Evolutionary conservation across 1,140 invertebrate genomes (phyloP).

Genomic region (Sitodiplosis mosellana): DNA sequence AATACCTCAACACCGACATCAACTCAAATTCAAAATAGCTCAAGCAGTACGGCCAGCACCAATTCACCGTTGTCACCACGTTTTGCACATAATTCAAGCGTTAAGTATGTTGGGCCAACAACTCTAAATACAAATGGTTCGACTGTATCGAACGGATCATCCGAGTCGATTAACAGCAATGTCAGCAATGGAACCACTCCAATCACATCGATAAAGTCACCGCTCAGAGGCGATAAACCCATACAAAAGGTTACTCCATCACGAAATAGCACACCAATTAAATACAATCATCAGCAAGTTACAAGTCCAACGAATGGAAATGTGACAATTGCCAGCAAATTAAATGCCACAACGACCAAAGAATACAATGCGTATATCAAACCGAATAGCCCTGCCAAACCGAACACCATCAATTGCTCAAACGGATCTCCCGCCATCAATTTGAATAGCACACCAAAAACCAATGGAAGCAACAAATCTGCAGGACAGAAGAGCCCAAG

Average conservation of each 20-base stretch:
- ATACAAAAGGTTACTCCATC: slow-evolving; percentile 38
- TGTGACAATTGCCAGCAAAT: no score
- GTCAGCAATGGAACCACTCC: slow-evolving; percentile 9
- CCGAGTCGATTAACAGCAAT: slow-evolving; percentile 7
- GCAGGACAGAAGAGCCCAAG: not conserved
- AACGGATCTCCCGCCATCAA: slow-evolving; percentile 6
- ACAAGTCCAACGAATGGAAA: no score
- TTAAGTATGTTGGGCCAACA: slow-evolving; percentile 30
- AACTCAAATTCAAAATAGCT: not conserved
- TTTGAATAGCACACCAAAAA: slow-evolving; percentile 6
- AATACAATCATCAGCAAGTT: not conserved
- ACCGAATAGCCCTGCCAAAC: slow-evolving; percentile 47
- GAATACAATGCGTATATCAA: slow-evolving; percentile 44
- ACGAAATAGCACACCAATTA: slow-evolving; percentile 23
- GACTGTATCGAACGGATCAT: slow-evolving; percentile 20
- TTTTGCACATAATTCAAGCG: slow-evolving; percentile 38
- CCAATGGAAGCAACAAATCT: not conserved
- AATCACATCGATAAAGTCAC: slow-evolving; percentile 12
- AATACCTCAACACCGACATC: slow-evolving; percentile 1
- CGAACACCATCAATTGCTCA: slow-evolving; percentile 11
- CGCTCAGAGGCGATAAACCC: slow-evolving; percentile 28
- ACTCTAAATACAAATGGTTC: no score
- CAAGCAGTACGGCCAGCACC: not conserved
- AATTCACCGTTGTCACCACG: slow-evolving; percentile 11
- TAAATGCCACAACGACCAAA: not conserved